Percentiles rank a stretch among this genome's conserved stretches.
phyloP scores from a whole-genome alignment of 23 tunicate species.

The Diplosoma virens region DNA sequence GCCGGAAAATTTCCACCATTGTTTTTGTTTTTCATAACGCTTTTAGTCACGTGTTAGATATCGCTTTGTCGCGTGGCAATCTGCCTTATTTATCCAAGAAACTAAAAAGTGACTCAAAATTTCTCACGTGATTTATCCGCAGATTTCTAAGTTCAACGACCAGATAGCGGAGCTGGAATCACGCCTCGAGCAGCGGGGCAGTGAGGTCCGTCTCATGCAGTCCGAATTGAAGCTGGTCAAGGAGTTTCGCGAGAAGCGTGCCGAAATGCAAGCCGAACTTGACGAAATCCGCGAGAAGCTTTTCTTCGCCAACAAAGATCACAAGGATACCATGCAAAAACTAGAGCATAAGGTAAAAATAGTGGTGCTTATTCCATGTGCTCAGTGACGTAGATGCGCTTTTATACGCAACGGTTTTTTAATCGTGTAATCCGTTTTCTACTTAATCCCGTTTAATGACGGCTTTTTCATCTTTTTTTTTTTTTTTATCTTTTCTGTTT shows the following conservation, averaged over 20 bases:
- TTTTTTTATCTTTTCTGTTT: neutral
- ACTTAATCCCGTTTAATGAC: too few species aligned
- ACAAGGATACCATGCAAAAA: constrained; percentile 86
- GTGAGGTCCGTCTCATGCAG: constrained; percentile 92
- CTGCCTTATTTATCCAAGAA: neutral
- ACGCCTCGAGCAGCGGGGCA: constrained; percentile 62
- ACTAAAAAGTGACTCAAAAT: too few species aligned
- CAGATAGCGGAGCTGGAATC: constrained; percentile 58
- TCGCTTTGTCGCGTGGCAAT: neutral
- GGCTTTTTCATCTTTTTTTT: neutral
- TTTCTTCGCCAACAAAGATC: constrained; percentile 65
- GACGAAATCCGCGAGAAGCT: constrained; percentile 86
- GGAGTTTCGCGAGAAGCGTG: constrained; percentile 90
- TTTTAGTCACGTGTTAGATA: too few species aligned
- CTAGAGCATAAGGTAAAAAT: constrained; percentile 89
- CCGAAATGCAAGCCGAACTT: constrained; percentile 89
- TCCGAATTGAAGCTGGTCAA: constrained; percentile 91
- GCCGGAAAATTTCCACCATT: too few species aligned
- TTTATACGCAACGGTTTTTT: too few species aligned
- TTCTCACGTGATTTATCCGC: neutral
- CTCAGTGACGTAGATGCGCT: neutral
- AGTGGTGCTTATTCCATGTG: neutral
- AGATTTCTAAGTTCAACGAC: constrained; percentile 75
- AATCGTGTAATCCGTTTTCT: too few species aligned
- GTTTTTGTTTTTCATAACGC: too few species aligned